phyloP scores from a whole-genome alignment of 2,888 invertebrate species.

The Drosophila formosana region DNA sequence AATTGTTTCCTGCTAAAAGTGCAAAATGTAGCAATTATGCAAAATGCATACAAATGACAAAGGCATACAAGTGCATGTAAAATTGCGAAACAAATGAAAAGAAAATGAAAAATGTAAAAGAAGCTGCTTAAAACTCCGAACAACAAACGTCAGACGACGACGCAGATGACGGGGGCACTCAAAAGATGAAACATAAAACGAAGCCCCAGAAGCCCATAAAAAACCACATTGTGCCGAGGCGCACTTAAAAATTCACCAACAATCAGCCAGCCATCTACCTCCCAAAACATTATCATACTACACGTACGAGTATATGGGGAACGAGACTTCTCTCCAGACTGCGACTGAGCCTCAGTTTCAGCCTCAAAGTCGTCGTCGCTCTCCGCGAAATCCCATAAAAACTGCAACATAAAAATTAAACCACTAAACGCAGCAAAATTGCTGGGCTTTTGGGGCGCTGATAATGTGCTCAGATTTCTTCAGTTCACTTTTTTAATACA shows the following conservation, averaged over 20 bases:
- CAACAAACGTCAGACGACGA: constrained; percentile 44
- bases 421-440: constrained; percentile 75
- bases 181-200: constrained; percentile 80
- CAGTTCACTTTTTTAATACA: constrained; percentile 16
- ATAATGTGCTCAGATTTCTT: constrained; percentile 37
- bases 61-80: constrained; percentile 13
- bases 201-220: constrained; percentile 70
- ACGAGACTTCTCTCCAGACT: not conserved
- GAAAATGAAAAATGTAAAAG: constrained; percentile 28
- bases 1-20: constrained; percentile 36
- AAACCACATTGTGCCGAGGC: constrained; percentile 73
- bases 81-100: constrained; percentile 12
- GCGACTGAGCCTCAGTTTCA: not conserved
- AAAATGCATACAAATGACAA: constrained; percentile 64
- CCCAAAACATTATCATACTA: constrained; percentile 23
- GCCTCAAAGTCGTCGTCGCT: constrained; percentile 23
- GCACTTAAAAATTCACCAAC: constrained; percentile 58
- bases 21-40: constrained; percentile 69
- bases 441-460: constrained; percentile 42
- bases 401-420: constrained; percentile 76
- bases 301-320: not conserved
- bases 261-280: constrained; percentile 17
- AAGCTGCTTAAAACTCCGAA: constrained; percentile 58
- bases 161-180: constrained; percentile 48
- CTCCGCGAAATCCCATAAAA: constrained; percentile 64